Evolutionary conservation across 2,797 vertebrate genomes (phyloP).

Genomic region (Rhabdophis nuchalis): DNA sequence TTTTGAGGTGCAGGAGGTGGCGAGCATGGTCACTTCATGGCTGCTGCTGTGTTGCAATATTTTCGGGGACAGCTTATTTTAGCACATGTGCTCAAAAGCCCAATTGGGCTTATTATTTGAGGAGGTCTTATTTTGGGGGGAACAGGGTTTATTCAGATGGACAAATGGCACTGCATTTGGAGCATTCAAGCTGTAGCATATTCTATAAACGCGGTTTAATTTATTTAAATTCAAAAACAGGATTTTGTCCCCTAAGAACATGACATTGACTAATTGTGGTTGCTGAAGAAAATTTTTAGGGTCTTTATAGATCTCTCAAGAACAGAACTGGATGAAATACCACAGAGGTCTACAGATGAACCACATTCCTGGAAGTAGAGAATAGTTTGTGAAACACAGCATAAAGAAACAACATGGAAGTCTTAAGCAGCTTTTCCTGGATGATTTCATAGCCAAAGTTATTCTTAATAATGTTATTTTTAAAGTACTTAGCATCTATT

Average conservation of each 20-base stretch:
- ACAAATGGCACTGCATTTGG: no score
- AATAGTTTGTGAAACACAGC: background rate
- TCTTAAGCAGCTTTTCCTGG: slow-evolving; percentile 2
- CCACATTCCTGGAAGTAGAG: background rate
- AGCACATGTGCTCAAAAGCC: no score
- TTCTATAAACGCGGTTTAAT: background rate
- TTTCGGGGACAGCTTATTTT: no score
- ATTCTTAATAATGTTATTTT: background rate
- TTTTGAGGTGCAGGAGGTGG: no score
- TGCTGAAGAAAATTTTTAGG: background rate
- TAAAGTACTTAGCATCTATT: slow-evolving; percentile 14
- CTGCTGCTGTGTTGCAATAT: no score
- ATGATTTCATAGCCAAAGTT: background rate
- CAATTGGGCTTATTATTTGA: no score
- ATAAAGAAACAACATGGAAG: background rate
- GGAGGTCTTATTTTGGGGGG: no score
- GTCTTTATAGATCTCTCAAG: background rate
- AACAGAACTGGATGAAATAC: background rate
- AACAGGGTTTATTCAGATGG: background rate
- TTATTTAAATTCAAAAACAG: background rate
- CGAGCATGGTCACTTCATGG: no score
- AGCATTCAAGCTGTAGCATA: background rate
- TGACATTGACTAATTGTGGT: background rate
- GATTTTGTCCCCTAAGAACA: background rate
- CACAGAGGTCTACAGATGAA: background rate